phyloP scores from a whole-genome alignment of 2,888 invertebrate genomes.

The Protophormia terraenovae region DNA sequence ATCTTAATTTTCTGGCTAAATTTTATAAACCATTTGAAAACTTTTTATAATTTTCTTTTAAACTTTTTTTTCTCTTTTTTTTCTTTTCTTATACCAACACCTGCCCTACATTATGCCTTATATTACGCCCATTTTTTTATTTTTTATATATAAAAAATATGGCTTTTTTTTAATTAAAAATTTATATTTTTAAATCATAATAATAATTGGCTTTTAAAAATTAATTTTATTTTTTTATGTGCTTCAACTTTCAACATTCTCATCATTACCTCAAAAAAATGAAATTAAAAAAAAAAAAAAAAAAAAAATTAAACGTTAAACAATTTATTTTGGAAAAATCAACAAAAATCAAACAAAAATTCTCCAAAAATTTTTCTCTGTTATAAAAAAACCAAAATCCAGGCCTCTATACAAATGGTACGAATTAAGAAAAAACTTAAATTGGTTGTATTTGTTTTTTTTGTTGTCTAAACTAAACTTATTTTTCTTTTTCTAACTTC shows the following conservation, averaged over 20 bases:
- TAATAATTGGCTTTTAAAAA: constrained; percentile 19
- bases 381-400: constrained; percentile 64
- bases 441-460: constrained; percentile 75
- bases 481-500: constrained; percentile 50
- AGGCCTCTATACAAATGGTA: constrained; percentile 81
- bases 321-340: constrained; percentile 49
- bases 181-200: too few relatives aligned
- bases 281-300: constrained; percentile 33
- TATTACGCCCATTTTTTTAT: too few relatives aligned
- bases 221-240: constrained; percentile 26
- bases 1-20: too few relatives aligned
- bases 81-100: too few relatives aligned
- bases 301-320: not conserved
- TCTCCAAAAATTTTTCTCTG: constrained; percentile 52
- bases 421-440: constrained; percentile 70
- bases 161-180: not conserved
- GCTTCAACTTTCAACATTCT: constrained; percentile 27
- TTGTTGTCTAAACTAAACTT: constrained; percentile 51
- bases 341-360: too few relatives aligned
- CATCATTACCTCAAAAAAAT: constrained; percentile 32
- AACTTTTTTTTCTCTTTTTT: too few relatives aligned
- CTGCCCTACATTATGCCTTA: too few relatives aligned
- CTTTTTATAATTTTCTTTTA: too few relatives aligned
- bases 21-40: too few relatives aligned
- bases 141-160: not conserved